A percentile compares a stretch with the other conserved stretches of the same genome.
phyloP scores from a whole-genome alignment of 2,113 vertebrate genomes.

The Takifugu bimaculatus region DNA sequence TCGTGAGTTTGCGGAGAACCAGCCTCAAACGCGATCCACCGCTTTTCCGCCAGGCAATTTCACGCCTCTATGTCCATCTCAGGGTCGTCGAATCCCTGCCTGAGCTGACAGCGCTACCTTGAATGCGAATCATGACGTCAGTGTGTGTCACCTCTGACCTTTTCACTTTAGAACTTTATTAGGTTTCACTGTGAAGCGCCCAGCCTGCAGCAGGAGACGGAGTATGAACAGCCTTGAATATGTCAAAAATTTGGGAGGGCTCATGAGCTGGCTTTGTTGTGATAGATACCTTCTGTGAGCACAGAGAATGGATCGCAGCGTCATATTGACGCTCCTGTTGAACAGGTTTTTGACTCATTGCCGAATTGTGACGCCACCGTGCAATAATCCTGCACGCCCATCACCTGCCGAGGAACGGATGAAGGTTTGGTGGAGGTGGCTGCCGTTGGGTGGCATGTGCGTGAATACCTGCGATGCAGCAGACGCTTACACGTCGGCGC shows the following conservation, averaged over 20 bases:
- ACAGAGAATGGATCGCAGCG: neutral
- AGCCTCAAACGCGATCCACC: slow-evolving; percentile 1
- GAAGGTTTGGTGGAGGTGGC: too few species aligned
- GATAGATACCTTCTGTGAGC: neutral
- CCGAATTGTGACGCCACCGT: neutral
- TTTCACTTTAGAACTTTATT: neutral
- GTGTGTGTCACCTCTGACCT: slow-evolving; percentile 6
- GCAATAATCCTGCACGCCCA: neutral
- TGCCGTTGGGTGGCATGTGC: too few species aligned
- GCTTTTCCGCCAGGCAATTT: slow-evolving; percentile 18
- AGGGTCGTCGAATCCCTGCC: too few species aligned
- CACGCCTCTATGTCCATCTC: slow-evolving; percentile 3
- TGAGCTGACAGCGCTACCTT: neutral
- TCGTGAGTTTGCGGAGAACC: neutral
- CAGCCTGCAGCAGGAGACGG: neutral
- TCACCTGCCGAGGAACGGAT: too few species aligned
- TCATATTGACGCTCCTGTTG: slow-evolving; percentile 28
- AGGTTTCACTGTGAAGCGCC: neutral
- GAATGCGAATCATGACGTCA: slow-evolving; percentile 4
- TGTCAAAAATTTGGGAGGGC: neutral
- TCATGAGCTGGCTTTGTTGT: slow-evolving; percentile 20
- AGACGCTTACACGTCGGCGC: neutral
- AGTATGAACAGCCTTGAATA: neutral
- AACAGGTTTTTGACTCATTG: slow-evolving; percentile 48
- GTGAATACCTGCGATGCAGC: slow-evolving; percentile 11